Percentiles rank a stretch among this genome's conserved stretches.
phyloP scores from a whole-genome alignment of 2,113 vertebrate genomes.

The Athene noctua region DNA sequence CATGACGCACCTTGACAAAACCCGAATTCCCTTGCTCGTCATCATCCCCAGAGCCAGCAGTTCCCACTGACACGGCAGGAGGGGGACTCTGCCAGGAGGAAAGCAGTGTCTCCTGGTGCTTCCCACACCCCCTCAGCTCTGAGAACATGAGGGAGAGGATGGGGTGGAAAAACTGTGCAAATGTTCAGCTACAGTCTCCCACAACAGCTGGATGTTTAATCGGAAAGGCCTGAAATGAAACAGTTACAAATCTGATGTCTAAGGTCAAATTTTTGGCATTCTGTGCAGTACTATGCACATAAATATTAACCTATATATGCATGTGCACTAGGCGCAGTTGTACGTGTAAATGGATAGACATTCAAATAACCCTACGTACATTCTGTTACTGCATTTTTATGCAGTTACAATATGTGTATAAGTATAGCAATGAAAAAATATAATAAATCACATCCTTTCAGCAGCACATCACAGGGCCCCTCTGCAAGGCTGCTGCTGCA shows the following conservation, averaged over 20 bases:
- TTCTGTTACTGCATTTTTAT: conserved; percentile 30
- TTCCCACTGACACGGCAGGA: not conserved
- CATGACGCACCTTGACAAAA: not conserved
- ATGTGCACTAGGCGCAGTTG: not conserved
- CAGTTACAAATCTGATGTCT: not conserved
- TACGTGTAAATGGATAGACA: not conserved
- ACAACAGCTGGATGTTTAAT: not conserved
- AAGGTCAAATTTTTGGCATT: conserved; percentile 24
- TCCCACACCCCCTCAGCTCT: fast-evolving
- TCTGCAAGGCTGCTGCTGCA: not conserved
- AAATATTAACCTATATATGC: not conserved
- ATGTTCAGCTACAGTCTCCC: not conserved
- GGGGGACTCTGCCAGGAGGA: not conserved
- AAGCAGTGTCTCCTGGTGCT: not conserved
- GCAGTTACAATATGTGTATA: not conserved
- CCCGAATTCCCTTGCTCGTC: not conserved
- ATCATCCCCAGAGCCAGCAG: not conserved
- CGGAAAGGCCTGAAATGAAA: not conserved
- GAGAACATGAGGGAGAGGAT: not conserved
- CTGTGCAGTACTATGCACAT: not conserved
- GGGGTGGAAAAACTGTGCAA: not conserved
- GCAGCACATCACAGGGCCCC: not conserved
- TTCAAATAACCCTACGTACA: not conserved
- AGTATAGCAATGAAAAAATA: conserved; percentile 15
- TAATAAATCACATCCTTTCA: conserved; percentile 37